Evolutionary conservation across 2,113 vertebrate species (phyloP), one percentile per base, ranked within the genome.

Genomic region (Albula goreensis): DNA sequence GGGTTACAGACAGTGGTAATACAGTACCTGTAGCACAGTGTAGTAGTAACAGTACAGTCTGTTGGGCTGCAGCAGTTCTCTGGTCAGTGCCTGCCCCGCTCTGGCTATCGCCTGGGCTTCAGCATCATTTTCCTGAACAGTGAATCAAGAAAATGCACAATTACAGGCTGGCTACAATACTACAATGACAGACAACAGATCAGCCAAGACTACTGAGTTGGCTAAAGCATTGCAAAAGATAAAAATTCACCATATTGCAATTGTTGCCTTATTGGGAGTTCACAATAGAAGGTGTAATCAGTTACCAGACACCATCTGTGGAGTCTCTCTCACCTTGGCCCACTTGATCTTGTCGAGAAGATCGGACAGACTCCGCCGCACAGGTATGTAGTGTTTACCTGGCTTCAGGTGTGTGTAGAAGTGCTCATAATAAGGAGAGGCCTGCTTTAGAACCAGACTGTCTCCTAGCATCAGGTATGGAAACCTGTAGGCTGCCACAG

Each of bases 401-500:
- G 97, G 94, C 83, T 90, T 90, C 4, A 99, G 89, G 11, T 91
- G 93, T 51, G 4, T 88, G 90, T 99, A 99, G 90, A 99, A 99
- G 85, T 97, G 95, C 83, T 99, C 97, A 4, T 98, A 99, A 83
- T 98, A 98, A 0, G 94, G 94, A 0, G 97, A 99, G 83, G 96
- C 95, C 93, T 99, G 97, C 90, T 99, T 99, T 88, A 99, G 89
- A 48, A 99, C 96, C 86, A 99, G 92, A 81, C 97, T 99, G 94
- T 96, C 94, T 0, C 97, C 97, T 63, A 99, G 92, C 96, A 98
- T 95, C 85, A 99, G 95, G 90, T 99, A 99, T 0, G 98, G 97
- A 83, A 97, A 98, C 85, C 97, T 95, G 80, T 98, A 99, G 0
- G 97, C 97, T n/a, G 97, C 97, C 88, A 99, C 97, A 0, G 97